Conservation (phyloP, 1,140 invertebrate genomes). For the Cylas formicarius region DNA sequence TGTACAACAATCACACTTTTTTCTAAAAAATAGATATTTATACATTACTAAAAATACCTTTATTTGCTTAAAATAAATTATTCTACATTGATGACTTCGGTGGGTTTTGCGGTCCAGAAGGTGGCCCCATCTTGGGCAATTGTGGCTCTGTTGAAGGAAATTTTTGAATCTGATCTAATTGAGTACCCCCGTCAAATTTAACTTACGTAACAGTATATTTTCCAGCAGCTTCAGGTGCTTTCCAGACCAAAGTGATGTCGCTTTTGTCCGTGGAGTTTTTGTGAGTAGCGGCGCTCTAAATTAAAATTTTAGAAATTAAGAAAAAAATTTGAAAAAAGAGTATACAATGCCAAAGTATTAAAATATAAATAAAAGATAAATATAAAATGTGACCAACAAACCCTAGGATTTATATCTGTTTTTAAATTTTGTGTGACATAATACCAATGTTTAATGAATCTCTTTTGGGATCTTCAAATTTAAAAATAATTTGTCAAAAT, state of each 20-base stretch:
- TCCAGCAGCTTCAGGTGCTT: slow-evolving; percentile 33
- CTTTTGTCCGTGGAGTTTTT: slow-evolving; percentile 36
- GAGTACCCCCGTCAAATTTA: background rate
- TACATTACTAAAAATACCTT: too few species aligned
- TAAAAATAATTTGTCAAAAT: slow-evolving; percentile 11
- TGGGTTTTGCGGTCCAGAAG: slow-evolving; percentile 41
- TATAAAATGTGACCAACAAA: background rate
- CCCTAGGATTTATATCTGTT: background rate
- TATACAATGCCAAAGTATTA: background rate
- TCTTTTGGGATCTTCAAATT: too few species aligned
- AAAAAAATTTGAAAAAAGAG: background rate
- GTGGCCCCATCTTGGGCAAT: slow-evolving; percentile 40
- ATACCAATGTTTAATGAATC: too few species aligned
- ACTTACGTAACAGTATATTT: slow-evolving; percentile 39
- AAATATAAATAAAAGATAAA: slow-evolving; percentile 1
- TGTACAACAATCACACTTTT: too few species aligned
- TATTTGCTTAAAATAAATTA: slow-evolving; percentile 10
- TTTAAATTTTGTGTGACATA: too few species aligned
- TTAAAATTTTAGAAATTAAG: slow-evolving; percentile 2
- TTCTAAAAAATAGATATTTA: too few species aligned
- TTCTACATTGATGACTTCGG: slow-evolving; percentile 28
- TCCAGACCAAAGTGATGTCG: slow-evolving; percentile 37
- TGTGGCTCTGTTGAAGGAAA: slow-evolving; percentile 37
- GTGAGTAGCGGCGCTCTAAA: slow-evolving; percentile 42
- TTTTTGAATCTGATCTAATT: background rate